Conservation (phyloP, 2,888 invertebrate species). For the Drosophila mayaguana region DNA sequence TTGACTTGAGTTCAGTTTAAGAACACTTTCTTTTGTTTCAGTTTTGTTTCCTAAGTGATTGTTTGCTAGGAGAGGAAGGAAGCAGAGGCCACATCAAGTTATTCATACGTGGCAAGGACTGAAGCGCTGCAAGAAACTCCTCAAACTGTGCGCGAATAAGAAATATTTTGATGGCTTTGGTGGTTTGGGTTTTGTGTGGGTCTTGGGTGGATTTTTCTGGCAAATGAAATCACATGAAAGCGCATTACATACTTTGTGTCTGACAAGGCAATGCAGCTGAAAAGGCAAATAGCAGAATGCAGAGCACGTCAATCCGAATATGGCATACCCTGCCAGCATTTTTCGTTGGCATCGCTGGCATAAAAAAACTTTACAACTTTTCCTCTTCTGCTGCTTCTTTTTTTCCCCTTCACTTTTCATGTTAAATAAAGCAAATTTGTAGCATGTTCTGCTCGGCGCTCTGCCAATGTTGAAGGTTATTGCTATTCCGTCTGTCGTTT, state of each 20-base stretch:
- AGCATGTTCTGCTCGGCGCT: slow-evolving; percentile 60
- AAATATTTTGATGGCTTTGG: slow-evolving; percentile 14
- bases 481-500: slow-evolving; percentile 55
- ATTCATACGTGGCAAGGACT: slow-evolving; percentile 59
- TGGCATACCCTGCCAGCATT: slow-evolving; percentile 36
- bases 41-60: background rate
- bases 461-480: slow-evolving; percentile 40
- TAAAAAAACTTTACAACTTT: slow-evolving; percentile 66
- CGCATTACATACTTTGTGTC: slow-evolving; percentile 66
- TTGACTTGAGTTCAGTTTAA: slow-evolving; percentile 1
- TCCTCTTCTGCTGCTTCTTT: background rate
- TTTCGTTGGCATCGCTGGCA: slow-evolving; percentile 7
- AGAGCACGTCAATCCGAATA: slow-evolving; percentile 34
- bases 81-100: slow-evolving; percentile 46
- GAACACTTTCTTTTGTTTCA: background rate
- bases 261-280: slow-evolving; percentile 44
- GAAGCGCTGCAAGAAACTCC: slow-evolving; percentile 27
- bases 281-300: slow-evolving; percentile 11
- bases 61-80: background rate
- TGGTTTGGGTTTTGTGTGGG: background rate
- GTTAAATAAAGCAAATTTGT: slow-evolving; percentile 77
- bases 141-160: slow-evolving; percentile 26
- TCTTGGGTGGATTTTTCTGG: slow-evolving; percentile 7
- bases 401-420: slow-evolving; percentile 47
- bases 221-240: slow-evolving; percentile 64